Conservation (phyloP, 2,888 invertebrate genomes). For the Eurytoma californica region DNA sequence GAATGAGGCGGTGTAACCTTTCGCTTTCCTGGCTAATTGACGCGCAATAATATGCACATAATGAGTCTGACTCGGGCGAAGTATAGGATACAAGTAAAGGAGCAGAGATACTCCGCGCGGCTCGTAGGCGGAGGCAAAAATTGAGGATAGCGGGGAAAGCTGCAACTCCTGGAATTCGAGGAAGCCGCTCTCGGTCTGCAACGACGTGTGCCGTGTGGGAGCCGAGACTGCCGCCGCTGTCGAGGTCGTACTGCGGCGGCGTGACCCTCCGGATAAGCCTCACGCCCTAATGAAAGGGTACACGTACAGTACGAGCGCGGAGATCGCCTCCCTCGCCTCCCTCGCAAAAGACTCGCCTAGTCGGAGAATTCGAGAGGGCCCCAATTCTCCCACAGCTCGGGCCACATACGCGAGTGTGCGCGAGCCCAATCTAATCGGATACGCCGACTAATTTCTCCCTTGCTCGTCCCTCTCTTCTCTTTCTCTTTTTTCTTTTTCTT, state of each 20-base stretch:
- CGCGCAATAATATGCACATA: background rate
- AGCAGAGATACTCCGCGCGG: background rate
- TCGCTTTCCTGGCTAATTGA: background rate
- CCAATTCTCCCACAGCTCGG: conserved; percentile 46
- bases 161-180: conserved; percentile 50
- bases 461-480: conserved; percentile 2
- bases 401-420: conserved; percentile 2
- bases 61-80: background rate
- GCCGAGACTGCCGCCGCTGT: background rate
- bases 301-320: conserved; percentile 54
- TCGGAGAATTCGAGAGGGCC: conserved; percentile 50
- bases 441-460: conserved; percentile 51
- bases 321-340: conserved; percentile 26
- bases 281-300: conserved; percentile 75
- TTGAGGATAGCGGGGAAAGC: background rate
- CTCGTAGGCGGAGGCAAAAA: conserved; percentile 34
- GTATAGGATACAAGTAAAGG: background rate
- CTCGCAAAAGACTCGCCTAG: conserved; percentile 52
- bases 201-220: too few species aligned
- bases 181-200: background rate
- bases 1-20: background rate
- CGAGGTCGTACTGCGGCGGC: conserved; percentile 63
- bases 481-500: background rate
- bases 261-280: conserved; percentile 74
- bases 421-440: conserved; percentile 47